Evolutionary conservation across 1,140 invertebrate species (phyloP), one percentile per base, ranked within the genome.

Genomic region (Bicyclus anynana): DNA sequence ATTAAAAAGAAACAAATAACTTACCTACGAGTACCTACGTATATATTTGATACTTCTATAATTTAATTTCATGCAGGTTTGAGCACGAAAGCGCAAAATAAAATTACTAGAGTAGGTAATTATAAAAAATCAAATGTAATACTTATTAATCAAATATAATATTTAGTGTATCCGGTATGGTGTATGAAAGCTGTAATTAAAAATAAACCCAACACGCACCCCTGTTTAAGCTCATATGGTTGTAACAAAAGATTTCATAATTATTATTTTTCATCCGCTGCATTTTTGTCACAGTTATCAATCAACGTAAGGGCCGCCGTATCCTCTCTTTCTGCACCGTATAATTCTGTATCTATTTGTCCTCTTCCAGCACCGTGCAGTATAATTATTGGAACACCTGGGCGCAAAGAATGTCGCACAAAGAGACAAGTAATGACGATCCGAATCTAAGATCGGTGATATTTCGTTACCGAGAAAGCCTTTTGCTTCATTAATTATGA

Each of bases 201-300:
- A 66, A 70, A 68, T 62, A 62, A 62, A 55, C 33, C 47, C 54
- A 46, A 58, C 63, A 56, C 48, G 47, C 83, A 85, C 70, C 85
- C 85, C 85, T 88, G 65, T 69, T 62, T 56, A 69, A 77, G 69
- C 78, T 82, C 74, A 77, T 84, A 74, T 74, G 71, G 76, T 67
- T 78, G 68, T 83, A 86, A 88, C 85, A 88, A 88, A 78, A 80
- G 85, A 75, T 80, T 70, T 77, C 80, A 87, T 88, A 87, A 88
- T 88, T 86, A 88, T 88, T 88, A 86, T 88, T 88, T 86, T 87
- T 88, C 84, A 86, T 87, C 82, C 87, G 82, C 76, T 74, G 78
- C 84, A 80, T 87, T 87, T 85, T 87, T 88, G 85, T 88, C 85
- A 87, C 85, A 89, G 85, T 89, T 89, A 89, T 89, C 85, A 89